Evolutionary conservation across 2,113 vertebrate genomes (phyloP).

Genomic region (Plotosus lineatus): DNA sequence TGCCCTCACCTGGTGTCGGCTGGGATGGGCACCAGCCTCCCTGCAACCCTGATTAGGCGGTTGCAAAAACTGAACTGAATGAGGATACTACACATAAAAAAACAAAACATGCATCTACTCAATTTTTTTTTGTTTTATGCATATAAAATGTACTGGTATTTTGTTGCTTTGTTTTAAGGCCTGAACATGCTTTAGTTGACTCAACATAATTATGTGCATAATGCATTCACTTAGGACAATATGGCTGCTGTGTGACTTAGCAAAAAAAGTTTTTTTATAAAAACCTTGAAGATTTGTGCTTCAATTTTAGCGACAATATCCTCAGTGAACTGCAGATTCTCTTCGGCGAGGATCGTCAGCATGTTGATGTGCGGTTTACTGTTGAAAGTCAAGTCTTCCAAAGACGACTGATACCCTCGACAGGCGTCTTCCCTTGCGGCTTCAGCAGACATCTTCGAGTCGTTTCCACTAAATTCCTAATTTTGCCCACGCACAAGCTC

Average conservation of each 20-base stretch:
- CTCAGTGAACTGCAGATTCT: conserved; percentile 98
- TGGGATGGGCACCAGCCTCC: too few species aligned
- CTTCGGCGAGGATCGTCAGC: conserved; percentile 99
- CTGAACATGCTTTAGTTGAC: background rate
- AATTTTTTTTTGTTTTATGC: background rate
- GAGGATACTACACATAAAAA: too few species aligned
- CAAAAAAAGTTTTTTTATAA: conserved; percentile 83
- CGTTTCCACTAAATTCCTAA: conserved; percentile 15
- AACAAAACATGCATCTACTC: too few species aligned
- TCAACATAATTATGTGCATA: conserved; percentile 32
- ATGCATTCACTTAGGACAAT: conserved; percentile 46
- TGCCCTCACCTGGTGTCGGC: too few species aligned
- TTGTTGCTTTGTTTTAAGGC: background rate
- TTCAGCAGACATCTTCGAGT: conserved; percentile 74
- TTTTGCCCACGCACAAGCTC: too few species aligned
- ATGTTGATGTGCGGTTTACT: conserved; percentile 99
- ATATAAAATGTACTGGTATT: background rate
- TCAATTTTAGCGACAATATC: conserved; percentile 99
- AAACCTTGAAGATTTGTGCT: conserved; percentile 99
- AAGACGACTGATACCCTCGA: conserved; percentile 92
- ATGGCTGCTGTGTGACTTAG: conserved; percentile 60
- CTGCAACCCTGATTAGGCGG: too few species aligned
- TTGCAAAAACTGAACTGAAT: too few species aligned
- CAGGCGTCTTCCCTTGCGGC: conserved; percentile 89
- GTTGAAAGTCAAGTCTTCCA: conserved; percentile 99